Base-by-base conservation (phyloP, 2,888 invertebrate genomes). In the Drosophila meridionalis region DNA sequence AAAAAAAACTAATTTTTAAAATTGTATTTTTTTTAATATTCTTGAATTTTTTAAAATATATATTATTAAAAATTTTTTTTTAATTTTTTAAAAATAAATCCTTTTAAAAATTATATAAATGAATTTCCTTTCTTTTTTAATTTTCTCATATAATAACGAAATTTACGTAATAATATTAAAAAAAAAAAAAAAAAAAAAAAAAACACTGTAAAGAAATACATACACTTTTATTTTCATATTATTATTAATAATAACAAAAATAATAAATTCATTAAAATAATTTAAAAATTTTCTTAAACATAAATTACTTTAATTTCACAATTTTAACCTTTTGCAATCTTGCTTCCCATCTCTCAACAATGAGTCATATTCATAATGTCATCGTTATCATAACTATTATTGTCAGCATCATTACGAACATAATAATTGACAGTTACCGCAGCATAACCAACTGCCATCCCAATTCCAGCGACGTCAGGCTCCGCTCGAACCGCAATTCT, bases 401-500 rank as follows among this genome's bases (percentile, higher is more conserved):
- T 59, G 63, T 14, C 58, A 52, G 61, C 48, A 50, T 20, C 60
- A 63, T 56, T 67, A 65, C 38, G 63, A 61, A n/a, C 43, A 40
- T 36, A 5, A 59, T 57, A 61, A 72, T 66, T 48, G 48, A 12
- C 48, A 28, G n/a, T 28, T 36, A 48, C 48, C 70, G 40, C 57
- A 57, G 20, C 45, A 59, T 40, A 43, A 62, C 71, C 38, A 60
- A 57, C 36, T 53, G 20, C 1, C 28, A 2, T 9, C 8, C 38
- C 38, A 12, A 7, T 11, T 12, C 20, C 42, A 38, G 4, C 26
- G 3, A 32, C 4, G 3, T 20, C 20, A 9, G 3, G 3, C 36
- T 3, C 7, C 36, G 0, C 28, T 43, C 3, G 5, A 60, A 61
- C 69, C 76, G 20, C 73, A 80, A 52, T 78, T 55, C 74, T 81